These are phyloP conservation scores for Drosophila conformis DNA, from an alignment of 2,888 invertebrate species.

Conservation along the genomic window DNA sequence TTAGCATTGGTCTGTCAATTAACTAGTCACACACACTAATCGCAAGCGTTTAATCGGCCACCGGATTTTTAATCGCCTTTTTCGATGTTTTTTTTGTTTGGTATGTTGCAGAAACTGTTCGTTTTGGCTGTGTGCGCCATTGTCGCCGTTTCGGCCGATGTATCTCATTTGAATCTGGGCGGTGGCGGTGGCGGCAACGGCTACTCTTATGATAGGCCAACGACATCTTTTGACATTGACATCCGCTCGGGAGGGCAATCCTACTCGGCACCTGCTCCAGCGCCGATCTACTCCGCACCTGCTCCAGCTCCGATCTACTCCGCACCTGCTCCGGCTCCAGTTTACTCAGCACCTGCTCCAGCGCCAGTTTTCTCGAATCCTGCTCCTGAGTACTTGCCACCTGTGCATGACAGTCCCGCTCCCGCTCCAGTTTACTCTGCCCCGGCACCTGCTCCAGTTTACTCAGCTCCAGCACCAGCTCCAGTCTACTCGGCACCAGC, in stretches of 20 bases:
- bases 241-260: slow-evolving; percentile 48
- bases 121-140: slow-evolving; percentile 70
- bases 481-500: slow-evolving; percentile 53
- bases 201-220: slow-evolving; percentile 66
- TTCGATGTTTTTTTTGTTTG: slow-evolving; percentile 1
- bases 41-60: slow-evolving; percentile 29
- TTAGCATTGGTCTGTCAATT: slow-evolving; percentile 56
- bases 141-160: slow-evolving; percentile 71
- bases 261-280: slow-evolving; percentile 14
- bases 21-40: slow-evolving; percentile 28
- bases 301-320: slow-evolving; percentile 20
- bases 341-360: slow-evolving; percentile 38
- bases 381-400: slow-evolving; percentile 46
- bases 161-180: slow-evolving; percentile 70
- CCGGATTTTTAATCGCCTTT: slow-evolving; percentile 30
- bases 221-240: slow-evolving; percentile 62
- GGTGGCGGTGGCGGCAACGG: slow-evolving; percentile 61
- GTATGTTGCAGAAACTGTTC: slow-evolving; percentile 66
- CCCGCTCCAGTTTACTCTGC: slow-evolving; percentile 54
- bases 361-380: slow-evolving; percentile 34
- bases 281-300: slow-evolving; percentile 20
- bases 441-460: slow-evolving; percentile 46
- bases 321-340: slow-evolving; percentile 18
- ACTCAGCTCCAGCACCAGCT: slow-evolving; percentile 47
- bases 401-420: slow-evolving; percentile 8